phyloP scores from a whole-genome alignment of 1,140 invertebrate genomes.

The Branchinecta lindahli region DNA sequence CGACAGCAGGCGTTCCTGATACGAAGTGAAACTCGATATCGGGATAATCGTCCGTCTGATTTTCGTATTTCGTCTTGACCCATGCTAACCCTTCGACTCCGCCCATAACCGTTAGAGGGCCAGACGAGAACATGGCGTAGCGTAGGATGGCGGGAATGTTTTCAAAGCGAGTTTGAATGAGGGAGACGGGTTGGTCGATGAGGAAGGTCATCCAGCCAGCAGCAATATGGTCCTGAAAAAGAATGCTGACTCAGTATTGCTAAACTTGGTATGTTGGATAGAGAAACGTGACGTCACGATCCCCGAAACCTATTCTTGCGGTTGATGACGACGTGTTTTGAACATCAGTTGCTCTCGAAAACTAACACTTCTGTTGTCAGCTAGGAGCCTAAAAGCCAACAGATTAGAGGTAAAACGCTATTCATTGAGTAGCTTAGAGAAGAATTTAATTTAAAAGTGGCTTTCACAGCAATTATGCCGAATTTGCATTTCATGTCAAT shows the following conservation, averaged over 20 bases:
- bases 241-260: not conserved
- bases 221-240: constrained; percentile 63
- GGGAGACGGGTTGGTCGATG: constrained; percentile 58
- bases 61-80: constrained; percentile 70
- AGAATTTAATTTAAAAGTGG: too few relatives aligned
- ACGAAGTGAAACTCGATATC: constrained; percentile 80
- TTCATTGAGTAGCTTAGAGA: too few relatives aligned
- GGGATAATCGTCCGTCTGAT: constrained; percentile 65
- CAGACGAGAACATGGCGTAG: constrained; percentile 45
- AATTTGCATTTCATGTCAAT: too few relatives aligned
- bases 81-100: constrained; percentile 69
- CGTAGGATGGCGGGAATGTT: constrained; percentile 52
- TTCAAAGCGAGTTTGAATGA: constrained; percentile 58
- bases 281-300: too few relatives aligned
- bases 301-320: too few relatives aligned
- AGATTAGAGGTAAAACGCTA: too few relatives aligned
- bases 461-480: too few relatives aligned
- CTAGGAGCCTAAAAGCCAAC: too few relatives aligned
- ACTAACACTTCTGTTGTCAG: too few relatives aligned
- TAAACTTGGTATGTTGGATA: too few relatives aligned
- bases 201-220: constrained; percentile 63
- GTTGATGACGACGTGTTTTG: too few relatives aligned
- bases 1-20: constrained; percentile 57
- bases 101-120: constrained; percentile 61
- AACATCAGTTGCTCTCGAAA: too few relatives aligned